Base-by-base conservation (phyloP, 2,113 vertebrate species). In the Cryptoleucopteryx plumbea region DNA sequence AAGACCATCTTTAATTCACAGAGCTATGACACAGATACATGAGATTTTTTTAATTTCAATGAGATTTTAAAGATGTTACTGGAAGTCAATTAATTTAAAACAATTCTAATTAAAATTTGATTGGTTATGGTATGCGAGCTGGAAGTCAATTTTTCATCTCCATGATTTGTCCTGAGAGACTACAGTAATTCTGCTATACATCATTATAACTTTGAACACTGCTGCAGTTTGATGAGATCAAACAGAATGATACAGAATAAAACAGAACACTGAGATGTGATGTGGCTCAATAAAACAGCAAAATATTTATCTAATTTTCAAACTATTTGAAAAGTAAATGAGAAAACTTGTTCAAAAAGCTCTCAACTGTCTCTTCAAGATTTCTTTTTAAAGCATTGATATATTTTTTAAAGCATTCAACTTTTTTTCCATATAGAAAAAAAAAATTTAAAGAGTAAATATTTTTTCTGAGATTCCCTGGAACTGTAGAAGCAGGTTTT, bases 51-150 rank as follows among this genome's bases (percentile, higher is more conserved):
- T 10, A 52, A 31, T 55, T 90, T 59, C 84, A 90, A 80, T 55
- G 70, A 91, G 53, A 63, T 94, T 91, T 94, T 80, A 75, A 85
- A 88, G 9, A 80, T 55, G 47, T 66, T 86, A 70, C 73, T 83
- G 43, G 48, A 90, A 95, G 45, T 67, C 26, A 91, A 86, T 94
- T 91, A 80, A 96, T 94, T 96, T 88, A 68, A 94, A 88, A 78
- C 12, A 59, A 86, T 72, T 89, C 42, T 65, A 95, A 93, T 97
- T 91, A 96, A 96, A 81, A 86, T 94, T 86, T 94, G 59, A 94
- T 92, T 78, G 32, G 42, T 67, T 94, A 68, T 75, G 20, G 29
- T 86, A 68, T 66, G 58, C 1, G 9, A 92, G 26, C 66, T 13
- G 61, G 43, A 96, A 96, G 75, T 55, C 23, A 92, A 65, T 94